phyloP scores from a whole-genome alignment of 2,797 vertebrate genomes.

The Hoplostethus atlanticus region DNA sequence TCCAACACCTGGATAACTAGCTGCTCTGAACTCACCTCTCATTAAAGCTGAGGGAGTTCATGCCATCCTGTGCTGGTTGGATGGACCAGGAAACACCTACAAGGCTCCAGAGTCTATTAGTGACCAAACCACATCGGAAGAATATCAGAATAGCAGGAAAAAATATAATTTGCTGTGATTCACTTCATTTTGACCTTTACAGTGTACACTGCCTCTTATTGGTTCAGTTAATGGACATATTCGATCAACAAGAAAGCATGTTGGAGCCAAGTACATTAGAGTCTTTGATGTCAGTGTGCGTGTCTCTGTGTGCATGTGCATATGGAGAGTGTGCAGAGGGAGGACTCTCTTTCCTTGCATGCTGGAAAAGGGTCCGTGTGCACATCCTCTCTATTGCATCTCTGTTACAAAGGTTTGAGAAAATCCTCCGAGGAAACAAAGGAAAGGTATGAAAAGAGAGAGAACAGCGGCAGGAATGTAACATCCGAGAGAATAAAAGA shows the following conservation, averaged over 20 bases:
- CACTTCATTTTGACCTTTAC: no score
- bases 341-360: no score
- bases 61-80: background rate
- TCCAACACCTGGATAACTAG: background rate
- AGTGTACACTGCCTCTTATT: no score
- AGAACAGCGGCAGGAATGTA: background rate
- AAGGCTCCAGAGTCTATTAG: background rate
- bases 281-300: no score
- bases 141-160: no score
- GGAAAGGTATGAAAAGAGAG: background rate
- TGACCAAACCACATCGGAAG: no score
- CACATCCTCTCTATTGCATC: background rate
- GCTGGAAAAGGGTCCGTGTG: background rate
- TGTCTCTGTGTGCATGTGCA: conserved; percentile 1
- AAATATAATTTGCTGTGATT: no score
- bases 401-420: background rate
- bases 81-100: background rate
- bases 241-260: no score
- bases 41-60: background rate
- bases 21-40: background rate
- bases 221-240: no score
- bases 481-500: conserved; percentile 1
- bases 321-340: no score
- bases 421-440: background rate
- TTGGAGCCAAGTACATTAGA: background rate